phyloP scores from a whole-genome alignment of 2,113 vertebrate species.

The Hydropotes inermis region DNA sequence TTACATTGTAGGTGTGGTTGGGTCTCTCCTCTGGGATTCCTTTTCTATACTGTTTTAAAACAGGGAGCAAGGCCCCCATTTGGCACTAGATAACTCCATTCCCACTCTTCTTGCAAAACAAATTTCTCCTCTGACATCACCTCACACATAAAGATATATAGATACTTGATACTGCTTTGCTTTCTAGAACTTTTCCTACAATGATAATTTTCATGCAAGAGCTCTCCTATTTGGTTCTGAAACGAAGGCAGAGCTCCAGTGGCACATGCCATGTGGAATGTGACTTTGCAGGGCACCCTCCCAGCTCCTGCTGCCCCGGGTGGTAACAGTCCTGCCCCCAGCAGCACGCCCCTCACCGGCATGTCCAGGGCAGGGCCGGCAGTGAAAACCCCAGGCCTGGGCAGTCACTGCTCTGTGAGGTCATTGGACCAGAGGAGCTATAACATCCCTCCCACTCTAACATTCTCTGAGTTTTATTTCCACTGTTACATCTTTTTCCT shows the following conservation, averaged over 20 bases:
- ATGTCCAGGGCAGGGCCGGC: accelerated
- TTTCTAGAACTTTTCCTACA: neutral
- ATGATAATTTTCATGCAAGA: neutral
- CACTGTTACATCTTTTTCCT: neutral
- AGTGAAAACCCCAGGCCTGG: neutral
- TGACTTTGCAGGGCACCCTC: accelerated
- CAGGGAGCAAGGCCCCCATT: neutral
- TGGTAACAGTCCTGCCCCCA: neutral
- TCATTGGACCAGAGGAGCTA: too few relatives aligned
- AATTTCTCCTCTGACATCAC: neutral
- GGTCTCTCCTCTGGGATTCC: neutral
- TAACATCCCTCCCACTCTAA: neutral
- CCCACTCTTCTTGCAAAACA: neutral
- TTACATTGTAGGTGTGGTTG: neutral
- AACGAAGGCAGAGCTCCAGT: neutral
- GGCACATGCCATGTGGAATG: accelerated
- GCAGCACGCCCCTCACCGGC: neutral
- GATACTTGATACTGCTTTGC: neutral
- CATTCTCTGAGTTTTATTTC: neutral
- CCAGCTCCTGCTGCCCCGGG: neutral
- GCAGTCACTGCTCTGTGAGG: neutral
- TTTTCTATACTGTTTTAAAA: neutral
- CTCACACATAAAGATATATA: neutral
- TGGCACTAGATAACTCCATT: neutral
- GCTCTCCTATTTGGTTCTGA: neutral